Conservation (phyloP, 2,113 vertebrate species). For the Siphamia tubifer region DNA sequence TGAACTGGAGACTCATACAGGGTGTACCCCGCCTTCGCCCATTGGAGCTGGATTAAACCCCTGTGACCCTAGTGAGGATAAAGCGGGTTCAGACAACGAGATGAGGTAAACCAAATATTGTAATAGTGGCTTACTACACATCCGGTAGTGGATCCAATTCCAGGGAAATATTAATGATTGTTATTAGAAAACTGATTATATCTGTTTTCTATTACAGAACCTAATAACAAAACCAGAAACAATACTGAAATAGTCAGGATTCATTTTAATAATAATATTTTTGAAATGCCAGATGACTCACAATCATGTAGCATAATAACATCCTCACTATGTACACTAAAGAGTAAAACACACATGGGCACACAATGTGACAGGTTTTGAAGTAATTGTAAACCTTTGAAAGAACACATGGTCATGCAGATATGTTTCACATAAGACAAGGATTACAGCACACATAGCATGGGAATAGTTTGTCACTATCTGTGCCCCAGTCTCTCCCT, state of each 20-base stretch:
- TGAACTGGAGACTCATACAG: no score
- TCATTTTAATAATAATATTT: slow-evolving; percentile 18
- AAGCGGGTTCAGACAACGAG: no score
- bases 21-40: no score
- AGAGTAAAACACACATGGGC: background rate
- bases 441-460: slow-evolving; percentile 14
- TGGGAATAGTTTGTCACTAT: slow-evolving; percentile 40
- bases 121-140: background rate
- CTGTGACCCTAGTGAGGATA: no score
- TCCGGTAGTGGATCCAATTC: no score
- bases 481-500: background rate
- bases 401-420: background rate
- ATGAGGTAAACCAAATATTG: no score
- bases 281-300: slow-evolving; percentile 49
- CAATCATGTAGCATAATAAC: background rate
- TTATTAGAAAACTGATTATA: slow-evolving; percentile 17
- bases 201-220: background rate
- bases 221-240: background rate
- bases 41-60: no score
- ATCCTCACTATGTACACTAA: background rate
- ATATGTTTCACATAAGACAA: slow-evolving; percentile 6
- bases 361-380: background rate
- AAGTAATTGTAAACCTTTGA: background rate
- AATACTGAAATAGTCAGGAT: slow-evolving; percentile 37
- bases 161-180: slow-evolving; percentile 1